Percentiles rank a stretch among this genome's conserved stretches.
Conservation (phyloP, 2,888 invertebrate genomes). For the Apodemia hepburni region DNA sequence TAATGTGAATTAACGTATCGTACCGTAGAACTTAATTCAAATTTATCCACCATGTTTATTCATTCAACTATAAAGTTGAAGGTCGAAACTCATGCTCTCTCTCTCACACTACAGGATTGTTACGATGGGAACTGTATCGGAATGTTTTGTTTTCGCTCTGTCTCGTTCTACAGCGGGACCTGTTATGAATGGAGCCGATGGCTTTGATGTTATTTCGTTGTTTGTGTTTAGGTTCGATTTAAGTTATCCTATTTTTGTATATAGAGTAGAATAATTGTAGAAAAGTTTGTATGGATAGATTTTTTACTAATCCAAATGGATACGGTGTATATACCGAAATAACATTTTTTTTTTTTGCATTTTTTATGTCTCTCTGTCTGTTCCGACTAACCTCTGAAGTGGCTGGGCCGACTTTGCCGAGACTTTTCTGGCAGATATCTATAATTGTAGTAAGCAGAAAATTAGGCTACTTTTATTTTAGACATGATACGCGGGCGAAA, state of each 20-base stretch:
- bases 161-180: slow-evolving; percentile 63
- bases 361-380: too few relatives aligned
- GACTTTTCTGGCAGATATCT: too few relatives aligned
- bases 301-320: too few relatives aligned
- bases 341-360: too few relatives aligned
- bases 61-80: slow-evolving; percentile 50
- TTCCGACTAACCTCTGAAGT: too few relatives aligned
- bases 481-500: too few relatives aligned
- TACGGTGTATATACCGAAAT: too few relatives aligned
- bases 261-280: neutral
- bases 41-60: slow-evolving; percentile 55
- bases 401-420: too few relatives aligned
- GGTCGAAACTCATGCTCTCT: slow-evolving; percentile 41
- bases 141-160: slow-evolving; percentile 76
- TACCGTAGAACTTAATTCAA: slow-evolving; percentile 57
- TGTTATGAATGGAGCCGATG: slow-evolving; percentile 54
- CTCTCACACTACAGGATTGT: slow-evolving; percentile 38
- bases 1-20: slow-evolving; percentile 44
- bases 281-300: too few relatives aligned
- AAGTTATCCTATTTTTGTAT: slow-evolving; percentile 26
- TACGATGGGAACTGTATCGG: slow-evolving; percentile 73
- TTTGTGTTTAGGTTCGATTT: slow-evolving; percentile 48
- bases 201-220: slow-evolving; percentile 39
- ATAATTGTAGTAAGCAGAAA: too few relatives aligned
- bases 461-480: too few relatives aligned